Evolutionary conservation across 2,113 vertebrate genomes (phyloP).

Genomic region (Irena cyanogastra): DNA sequence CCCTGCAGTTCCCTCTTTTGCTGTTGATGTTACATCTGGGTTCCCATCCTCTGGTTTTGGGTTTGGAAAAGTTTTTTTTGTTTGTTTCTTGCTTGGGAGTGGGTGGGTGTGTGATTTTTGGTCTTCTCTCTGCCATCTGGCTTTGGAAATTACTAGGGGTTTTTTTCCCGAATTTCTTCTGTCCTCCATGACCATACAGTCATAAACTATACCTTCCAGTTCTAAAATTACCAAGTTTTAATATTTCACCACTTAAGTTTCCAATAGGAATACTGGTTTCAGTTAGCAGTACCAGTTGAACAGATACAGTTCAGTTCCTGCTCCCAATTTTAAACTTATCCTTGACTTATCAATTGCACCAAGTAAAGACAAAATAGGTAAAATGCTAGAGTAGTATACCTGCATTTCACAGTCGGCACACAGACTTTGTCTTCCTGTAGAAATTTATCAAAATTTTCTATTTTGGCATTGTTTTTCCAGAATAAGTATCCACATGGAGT

Average conservation of each 20-base stretch:
- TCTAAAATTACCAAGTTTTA: conserved; percentile 32
- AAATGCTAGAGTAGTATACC: not conserved
- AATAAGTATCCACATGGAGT: not conserved
- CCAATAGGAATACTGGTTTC: not conserved
- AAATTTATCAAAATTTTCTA: not conserved
- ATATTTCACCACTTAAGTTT: not conserved
- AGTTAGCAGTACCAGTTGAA: conserved; percentile 4
- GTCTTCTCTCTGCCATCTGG: conserved; percentile 6
- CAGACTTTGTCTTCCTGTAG: not conserved
- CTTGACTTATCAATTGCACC: not conserved
- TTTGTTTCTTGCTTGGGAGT: not conserved
- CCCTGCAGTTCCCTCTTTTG: not conserved
- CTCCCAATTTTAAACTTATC: not conserved
- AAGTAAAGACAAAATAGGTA: not conserved
- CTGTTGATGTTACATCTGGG: not conserved
- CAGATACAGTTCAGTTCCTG: not conserved
- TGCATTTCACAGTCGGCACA: not conserved
- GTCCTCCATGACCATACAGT: not conserved
- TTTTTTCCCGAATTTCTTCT: not conserved
- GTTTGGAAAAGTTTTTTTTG: not conserved
- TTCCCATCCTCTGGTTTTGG: not conserved
- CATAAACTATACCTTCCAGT: not conserved
- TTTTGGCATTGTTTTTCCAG: not conserved
- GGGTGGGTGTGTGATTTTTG: not conserved
- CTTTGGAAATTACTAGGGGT: not conserved